Evolutionary conservation across 2,888 invertebrate genomes (phyloP).

Genomic region (Creontiades dilutus): DNA sequence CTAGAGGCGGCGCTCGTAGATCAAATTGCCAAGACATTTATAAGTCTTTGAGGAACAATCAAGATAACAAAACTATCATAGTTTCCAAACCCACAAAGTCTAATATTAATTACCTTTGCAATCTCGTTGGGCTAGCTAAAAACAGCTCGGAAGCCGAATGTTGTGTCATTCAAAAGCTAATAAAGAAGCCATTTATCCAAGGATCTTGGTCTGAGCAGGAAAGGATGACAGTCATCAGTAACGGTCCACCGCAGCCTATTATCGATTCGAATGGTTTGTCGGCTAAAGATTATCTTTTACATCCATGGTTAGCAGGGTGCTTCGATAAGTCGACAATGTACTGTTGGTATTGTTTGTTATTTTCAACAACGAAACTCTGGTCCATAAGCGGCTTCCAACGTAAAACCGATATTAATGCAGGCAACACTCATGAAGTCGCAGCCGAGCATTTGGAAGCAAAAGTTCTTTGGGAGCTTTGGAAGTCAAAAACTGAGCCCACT

Average conservation of each 20-base stretch:
- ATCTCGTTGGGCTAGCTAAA: not conserved
- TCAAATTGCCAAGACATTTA: too few species aligned
- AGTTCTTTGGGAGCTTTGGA: not conserved
- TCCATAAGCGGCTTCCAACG: not conserved
- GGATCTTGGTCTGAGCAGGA: not conserved
- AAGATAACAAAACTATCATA: not conserved
- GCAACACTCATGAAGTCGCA: not conserved
- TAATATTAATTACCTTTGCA: not conserved
- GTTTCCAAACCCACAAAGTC: not conserved
- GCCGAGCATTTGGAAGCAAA: not conserved
- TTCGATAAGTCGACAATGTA: not conserved
- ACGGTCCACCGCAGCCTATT: not conserved
- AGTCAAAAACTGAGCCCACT: not conserved
- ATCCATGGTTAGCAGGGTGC: conserved; percentile 19
- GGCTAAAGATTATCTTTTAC: not conserved
- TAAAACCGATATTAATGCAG: not conserved
- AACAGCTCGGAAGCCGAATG: not conserved
- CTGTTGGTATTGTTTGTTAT: conserved; percentile 35
- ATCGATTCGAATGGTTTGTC: not conserved
- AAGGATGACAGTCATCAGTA: not conserved
- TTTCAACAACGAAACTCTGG: not conserved
- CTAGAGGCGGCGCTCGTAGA: not conserved
- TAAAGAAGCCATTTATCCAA: not conserved
- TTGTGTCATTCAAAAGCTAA: not conserved
- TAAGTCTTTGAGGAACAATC: not conserved